Evolutionary conservation across 2,888 invertebrate species (phyloP).

Genomic region (Dynastes maya): DNA sequence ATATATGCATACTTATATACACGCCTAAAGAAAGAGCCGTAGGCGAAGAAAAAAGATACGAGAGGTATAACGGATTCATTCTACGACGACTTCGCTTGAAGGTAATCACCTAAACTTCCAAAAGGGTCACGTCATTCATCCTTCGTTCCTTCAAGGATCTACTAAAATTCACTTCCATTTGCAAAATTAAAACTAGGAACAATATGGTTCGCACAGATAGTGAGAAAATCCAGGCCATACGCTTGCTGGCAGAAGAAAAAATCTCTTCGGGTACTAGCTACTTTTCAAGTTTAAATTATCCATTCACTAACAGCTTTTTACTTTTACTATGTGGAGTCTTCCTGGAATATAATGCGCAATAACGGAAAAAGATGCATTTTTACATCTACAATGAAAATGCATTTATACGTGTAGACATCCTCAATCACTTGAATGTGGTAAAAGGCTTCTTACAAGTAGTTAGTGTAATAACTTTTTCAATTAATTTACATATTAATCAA

Average conservation of each 20-base stretch:
- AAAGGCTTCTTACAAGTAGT: too few relatives aligned
- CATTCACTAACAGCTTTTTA: not conserved
- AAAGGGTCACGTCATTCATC: conserved; percentile 40
- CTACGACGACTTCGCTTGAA: conserved; percentile 2
- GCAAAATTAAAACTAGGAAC: conserved; percentile 56
- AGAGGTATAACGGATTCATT: conserved; percentile 7
- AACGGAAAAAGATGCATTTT: too few relatives aligned
- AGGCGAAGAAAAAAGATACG: conserved; percentile 12
- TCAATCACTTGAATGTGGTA: too few relatives aligned
- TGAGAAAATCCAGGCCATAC: conserved; percentile 36
- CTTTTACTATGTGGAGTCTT: not conserved
- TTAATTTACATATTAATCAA: too few relatives aligned
- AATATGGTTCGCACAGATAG: conserved; percentile 21
- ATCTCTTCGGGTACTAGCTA: conserved; percentile 6
- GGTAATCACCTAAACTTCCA: conserved; percentile 40
- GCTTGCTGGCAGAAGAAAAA: not conserved
- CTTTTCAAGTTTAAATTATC: conserved; percentile 21
- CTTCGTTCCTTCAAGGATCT: conserved; percentile 16
- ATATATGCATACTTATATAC: not conserved
- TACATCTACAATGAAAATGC: too few relatives aligned
- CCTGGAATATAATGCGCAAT: too few relatives aligned
- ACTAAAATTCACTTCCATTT: conserved; percentile 54
- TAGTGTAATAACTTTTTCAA: too few relatives aligned
- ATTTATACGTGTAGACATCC: too few relatives aligned
- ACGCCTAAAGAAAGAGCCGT: not conserved